Conservation (phyloP, 2,888 invertebrate species). For the Monoplex corrugatus region DNA sequence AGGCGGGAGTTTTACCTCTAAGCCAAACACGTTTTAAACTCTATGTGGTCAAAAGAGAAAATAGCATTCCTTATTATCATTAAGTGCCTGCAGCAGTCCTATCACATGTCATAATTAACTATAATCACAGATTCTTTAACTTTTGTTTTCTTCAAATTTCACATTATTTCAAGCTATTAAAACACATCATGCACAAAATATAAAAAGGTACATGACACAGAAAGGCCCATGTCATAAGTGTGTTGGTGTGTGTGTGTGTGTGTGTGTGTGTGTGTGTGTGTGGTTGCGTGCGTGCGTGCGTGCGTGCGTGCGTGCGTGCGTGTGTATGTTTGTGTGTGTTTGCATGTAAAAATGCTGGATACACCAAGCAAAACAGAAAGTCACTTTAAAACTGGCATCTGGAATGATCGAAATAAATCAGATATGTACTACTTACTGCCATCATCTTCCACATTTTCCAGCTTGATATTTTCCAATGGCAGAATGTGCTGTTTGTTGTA, state of each 20-base stretch:
- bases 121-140: too few relatives aligned
- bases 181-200: too few relatives aligned
- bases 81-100: too few relatives aligned
- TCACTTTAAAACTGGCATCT: not conserved
- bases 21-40: too few relatives aligned
- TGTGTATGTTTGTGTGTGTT: not conserved
- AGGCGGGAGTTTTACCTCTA: too few relatives aligned
- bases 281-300: not conserved
- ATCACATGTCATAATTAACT: too few relatives aligned
- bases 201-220: too few relatives aligned
- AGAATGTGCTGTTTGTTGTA: conserved; percentile 99
- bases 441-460: conserved; percentile 82
- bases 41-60: too few relatives aligned
- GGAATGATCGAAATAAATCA: not conserved
- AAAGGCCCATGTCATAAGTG: not conserved
- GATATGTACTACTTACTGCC: conserved; percentile 75
- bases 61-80: too few relatives aligned
- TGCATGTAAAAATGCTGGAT: not conserved
- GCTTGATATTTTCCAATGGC: conserved; percentile 93
- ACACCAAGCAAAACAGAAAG: not conserved
- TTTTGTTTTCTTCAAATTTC: too few relatives aligned
- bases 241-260: not conserved
- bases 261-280: not conserved
- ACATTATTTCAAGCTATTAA: too few relatives aligned
- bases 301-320: not conserved